Evolutionary conservation across 2,888 invertebrate genomes (phyloP), one percentile per base, ranked within the genome.

Genomic region (Yponomeuta evonymella): DNA sequence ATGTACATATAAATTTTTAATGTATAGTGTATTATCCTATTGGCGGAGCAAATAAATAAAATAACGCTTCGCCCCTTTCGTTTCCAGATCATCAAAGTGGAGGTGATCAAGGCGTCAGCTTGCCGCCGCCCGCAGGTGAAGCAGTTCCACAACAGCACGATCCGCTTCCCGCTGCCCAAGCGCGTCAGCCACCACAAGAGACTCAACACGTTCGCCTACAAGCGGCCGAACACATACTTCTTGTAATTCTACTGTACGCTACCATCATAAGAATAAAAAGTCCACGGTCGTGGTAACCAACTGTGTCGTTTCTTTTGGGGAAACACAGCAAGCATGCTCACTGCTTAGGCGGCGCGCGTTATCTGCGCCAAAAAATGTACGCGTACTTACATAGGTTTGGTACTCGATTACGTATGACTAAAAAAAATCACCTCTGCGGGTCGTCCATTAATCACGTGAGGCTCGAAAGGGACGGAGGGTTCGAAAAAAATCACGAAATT

Each of bases 81-180:
- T 79, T 84, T 81, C 1, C 95, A 98, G 94, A 99, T 99, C 81
- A 99, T 99, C 87, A 97, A 97, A 93, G 98, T 99, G 76, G 97
- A 99, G 88, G 94, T 96, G 72, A 97, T 99, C 73, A 95, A 96
- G 81, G 97, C 98, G 33, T 92, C 94, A 33, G 97, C 98, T 79
- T 98, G 98, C 84, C 95, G 99, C 80, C 95, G 99, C 81, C 96
- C 98, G 43, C 96, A 98, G 84, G 96, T 99, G 74, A 99, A 98
- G 93, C 99, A 99, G 92, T 99, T 99, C 96, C 99, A 99, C 92
- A 97, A 99, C 93, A 96, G 97, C 74, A 96, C 95, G 86, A 98
- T 99, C 90, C 95, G 95, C 87, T 99, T 99, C 96, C 99, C 99
- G 76, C 94, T 99, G 93, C 98, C 98, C 72, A 97, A 97, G 89